These are phyloP conservation scores for Priocnemis perturbator DNA, from an alignment of 2,888 invertebrate genomes.

Conservation along the genomic window DNA sequence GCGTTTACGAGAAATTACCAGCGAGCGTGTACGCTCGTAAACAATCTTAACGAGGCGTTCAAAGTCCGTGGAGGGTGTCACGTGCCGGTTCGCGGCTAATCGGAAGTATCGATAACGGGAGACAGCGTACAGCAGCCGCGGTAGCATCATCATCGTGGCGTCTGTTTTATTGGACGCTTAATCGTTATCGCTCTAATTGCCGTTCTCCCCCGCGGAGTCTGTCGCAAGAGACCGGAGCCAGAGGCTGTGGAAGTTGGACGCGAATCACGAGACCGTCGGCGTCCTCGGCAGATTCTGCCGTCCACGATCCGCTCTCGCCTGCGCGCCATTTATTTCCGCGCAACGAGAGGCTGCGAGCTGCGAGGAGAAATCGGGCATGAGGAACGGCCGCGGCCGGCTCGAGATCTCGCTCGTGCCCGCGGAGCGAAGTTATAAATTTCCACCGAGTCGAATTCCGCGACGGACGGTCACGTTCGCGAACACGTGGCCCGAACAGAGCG, in stretches of 20 bases:
- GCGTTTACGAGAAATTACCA: too few relatives aligned
- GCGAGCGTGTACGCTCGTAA: conserved; percentile 34
- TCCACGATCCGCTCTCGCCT: conserved; percentile 1
- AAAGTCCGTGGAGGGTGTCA: conserved; percentile 59
- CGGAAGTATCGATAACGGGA: conserved; percentile 42
- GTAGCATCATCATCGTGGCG: conserved; percentile 10
- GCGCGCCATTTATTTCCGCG: conserved; percentile 10
- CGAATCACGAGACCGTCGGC: conserved; percentile 56
- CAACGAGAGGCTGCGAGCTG: too few relatives aligned
- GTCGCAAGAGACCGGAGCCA: conserved; percentile 64
- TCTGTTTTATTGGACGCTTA: conserved; percentile 36
- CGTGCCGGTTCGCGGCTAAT: conserved; percentile 48
- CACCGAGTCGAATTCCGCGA: conserved; percentile 29
- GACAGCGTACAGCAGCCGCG: conserved; percentile 26
- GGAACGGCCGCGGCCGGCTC: background rate
- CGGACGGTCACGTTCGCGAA: conserved; percentile 40
- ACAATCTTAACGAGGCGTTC: conserved; percentile 55
- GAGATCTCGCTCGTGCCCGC: conserved; percentile 2
- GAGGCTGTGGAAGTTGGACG: conserved; percentile 59
- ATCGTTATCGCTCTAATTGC: conserved; percentile 65
- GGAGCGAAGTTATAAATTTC: conserved; percentile 33
- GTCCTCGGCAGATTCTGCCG: conserved; percentile 42
- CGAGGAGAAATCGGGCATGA: background rate
- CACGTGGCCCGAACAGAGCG: conserved; percentile 44
- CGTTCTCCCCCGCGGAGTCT: conserved; percentile 67